A percentile compares a stretch with the other conserved stretches of the same genome.
These are phyloP conservation scores for Cariama cristata DNA, from an alignment of 2,113 vertebrate species.

Conservation along the genomic window DNA sequence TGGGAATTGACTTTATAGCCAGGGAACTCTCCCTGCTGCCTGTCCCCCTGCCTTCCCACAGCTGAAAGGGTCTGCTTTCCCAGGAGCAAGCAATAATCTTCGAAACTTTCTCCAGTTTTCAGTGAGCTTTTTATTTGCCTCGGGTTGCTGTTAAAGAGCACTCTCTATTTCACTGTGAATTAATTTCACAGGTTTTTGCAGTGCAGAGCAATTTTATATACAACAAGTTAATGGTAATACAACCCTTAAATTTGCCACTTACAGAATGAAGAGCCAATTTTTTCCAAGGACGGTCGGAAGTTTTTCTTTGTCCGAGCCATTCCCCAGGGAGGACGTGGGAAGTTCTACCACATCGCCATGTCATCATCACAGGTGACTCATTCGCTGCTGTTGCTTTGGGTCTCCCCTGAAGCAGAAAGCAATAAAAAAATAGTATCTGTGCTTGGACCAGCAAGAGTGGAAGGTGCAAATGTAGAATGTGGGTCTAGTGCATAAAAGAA, in stretches of 20 bases:
- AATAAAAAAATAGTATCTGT: neutral
- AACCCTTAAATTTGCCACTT: neutral
- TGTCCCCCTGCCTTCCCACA: neutral
- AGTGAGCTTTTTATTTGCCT: neutral
- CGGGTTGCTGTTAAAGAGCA: neutral
- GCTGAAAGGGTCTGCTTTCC: neutral
- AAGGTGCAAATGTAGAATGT: neutral
- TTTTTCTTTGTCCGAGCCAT: slow-evolving; percentile 94
- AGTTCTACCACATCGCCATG: slow-evolving; percentile 95
- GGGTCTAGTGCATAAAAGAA: neutral
- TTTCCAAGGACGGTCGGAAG: slow-evolving; percentile 90
- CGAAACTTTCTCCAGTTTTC: neutral
- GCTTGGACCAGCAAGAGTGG: rapidly evolving
- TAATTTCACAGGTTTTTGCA: neutral
- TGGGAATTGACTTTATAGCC: neutral
- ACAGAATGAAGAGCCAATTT: slow-evolving; percentile 92
- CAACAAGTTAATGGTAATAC: neutral
- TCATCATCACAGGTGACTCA: slow-evolving; percentile 87
- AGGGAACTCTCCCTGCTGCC: neutral
- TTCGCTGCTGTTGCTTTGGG: rapidly evolving
- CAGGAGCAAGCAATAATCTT: neutral
- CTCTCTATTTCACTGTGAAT: neutral
- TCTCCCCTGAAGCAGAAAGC: neutral
- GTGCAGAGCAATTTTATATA: neutral
- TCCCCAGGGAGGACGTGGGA: slow-evolving; percentile 90